These are phyloP conservation scores for Rhynchonycteris naso DNA, from an alignment of 2,797 vertebrate genomes.

Conservation along the genomic window DNA sequence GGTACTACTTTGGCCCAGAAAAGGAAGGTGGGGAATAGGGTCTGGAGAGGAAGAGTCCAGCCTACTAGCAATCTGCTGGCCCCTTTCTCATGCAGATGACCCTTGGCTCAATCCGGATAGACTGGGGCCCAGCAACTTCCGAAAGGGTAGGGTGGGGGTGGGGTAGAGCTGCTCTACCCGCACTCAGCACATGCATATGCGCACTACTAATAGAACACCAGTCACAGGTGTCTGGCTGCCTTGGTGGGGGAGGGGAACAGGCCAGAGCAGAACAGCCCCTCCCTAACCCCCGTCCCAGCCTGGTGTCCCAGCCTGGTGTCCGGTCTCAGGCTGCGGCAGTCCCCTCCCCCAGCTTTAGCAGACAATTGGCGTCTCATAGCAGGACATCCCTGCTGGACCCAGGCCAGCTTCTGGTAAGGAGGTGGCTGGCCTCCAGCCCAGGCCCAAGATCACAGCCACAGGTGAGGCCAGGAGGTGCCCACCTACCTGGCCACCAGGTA, in stretches of 20 bases:
- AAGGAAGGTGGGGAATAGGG: background rate
- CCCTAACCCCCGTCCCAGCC: background rate
- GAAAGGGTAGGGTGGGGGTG: background rate
- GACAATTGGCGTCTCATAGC: constrained; percentile 37
- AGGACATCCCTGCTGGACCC: background rate
- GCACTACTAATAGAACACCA: background rate
- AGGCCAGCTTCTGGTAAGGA: background rate
- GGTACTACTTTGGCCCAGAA: background rate
- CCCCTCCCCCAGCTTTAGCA: background rate
- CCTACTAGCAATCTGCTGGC: background rate
- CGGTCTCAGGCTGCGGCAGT: background rate
- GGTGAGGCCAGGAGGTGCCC: background rate
- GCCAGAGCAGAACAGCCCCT: background rate
- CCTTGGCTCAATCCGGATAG: background rate
- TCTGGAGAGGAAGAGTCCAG: background rate
- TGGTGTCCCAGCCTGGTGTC: background rate
- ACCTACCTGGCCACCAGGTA: too few species aligned
- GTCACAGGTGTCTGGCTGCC: constrained; percentile 4
- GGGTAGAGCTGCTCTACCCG: background rate
- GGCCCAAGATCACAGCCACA: background rate
- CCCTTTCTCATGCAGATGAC: constrained; percentile 47
- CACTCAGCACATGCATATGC: background rate
- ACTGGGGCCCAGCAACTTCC: background rate
- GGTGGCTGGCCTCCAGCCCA: background rate
- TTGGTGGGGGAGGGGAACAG: background rate